Evolutionary conservation across 2,113 vertebrate genomes (phyloP), one percentile per base, ranked within the genome.

Genomic region (Chloroceryle aenea): DNA sequence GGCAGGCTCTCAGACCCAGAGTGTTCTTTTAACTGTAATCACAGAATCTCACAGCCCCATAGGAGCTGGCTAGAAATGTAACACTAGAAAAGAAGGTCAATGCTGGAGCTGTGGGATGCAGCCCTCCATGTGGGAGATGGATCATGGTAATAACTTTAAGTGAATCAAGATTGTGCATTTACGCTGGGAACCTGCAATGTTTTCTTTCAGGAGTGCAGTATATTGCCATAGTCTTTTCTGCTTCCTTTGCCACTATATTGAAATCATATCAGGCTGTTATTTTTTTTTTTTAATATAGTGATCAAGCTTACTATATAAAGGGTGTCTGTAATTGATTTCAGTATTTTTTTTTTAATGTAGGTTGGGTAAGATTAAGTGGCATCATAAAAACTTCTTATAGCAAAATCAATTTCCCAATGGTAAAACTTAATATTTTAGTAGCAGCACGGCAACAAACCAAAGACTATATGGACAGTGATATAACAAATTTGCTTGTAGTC

Each of bases 251-350:
- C 91, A 85, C 94, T 94, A 93, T 89, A 90, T 66, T 93, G 95
- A 95, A 94, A 97, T 97, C 95, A 87, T 80, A 91, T 88, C 90
- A 93, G 79, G 55, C 66, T 87, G 40, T 74, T 96, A 88, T 97
- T 97, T 97, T 97, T 95, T 97, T 97, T 97, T 97, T 95, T 96
- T 97, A 96, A 98, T 97, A 95, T 67, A 97, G 94, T 97, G 93
- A 97, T 97, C 95, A 94, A 92, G 38, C 93, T 97, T 93, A 91
- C 95, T 97, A 78, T 93, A 94, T 95, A 75, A 94, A 95, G 83
- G 38, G 38, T 96, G 80, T 78, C 67, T 94, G 48, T 97, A 96
- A 97, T 97, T 96, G 89, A 73, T 95, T 97, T 95, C 77, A 91
- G 66, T 92, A 48, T 97, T 94, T 94, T 93, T 89, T 84, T 87